Base-by-base conservation (phyloP, 2,888 invertebrate genomes). In the Melikaiella ostensackeni region DNA sequence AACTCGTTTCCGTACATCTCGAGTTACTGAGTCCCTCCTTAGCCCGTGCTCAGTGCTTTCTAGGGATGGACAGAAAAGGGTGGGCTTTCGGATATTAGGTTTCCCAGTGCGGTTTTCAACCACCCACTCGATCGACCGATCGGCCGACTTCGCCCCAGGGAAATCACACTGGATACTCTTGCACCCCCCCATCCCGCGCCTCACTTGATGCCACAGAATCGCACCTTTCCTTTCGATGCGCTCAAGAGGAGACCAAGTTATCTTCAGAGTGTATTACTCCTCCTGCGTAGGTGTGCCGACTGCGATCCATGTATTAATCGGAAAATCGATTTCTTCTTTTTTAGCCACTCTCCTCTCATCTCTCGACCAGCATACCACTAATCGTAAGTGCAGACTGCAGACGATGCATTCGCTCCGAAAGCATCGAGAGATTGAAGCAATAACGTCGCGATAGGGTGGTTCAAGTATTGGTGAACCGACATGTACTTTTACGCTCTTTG, bases 21-120 rank as follows among this genome's bases (percentile, higher is more conserved):
- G 50, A 70, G 70, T 70, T 70, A 70, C 50, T n/a, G 30, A 70
- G 46, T 50, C 50, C 50, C 50, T 50, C 50, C 70, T 70, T 33
- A 70, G 70, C n/a, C 50, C 30, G n/a, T 50, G 50, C 66, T 66
- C n/a, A n/a, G 27, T 50, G 66, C 70, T 70, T 70, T 70, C 70
- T 19, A 46, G n/a, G 46, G 70, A 70, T 70, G 70, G 70, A 70
- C 70, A 75, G 77, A 77, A 75, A 84, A 83, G 85, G 84, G 80
- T 79, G 82, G 85, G 84, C 85, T 85, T 85, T 85, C 86, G 85
- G 87, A 90, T 90, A 90, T 90, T 90, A 90, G 90, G 89, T 90
- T 90, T 90, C 90, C 90, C 90, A 89, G 85, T 90, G 90, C 87
- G 90, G 90, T 90, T 90, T 90, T 89, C 89, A 90, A 86, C 90